Percentiles rank a stretch among this genome's conserved stretches.
Evolutionary conservation across 2,888 invertebrate species (phyloP).

Genomic region (Tetranychus piercei): DNA sequence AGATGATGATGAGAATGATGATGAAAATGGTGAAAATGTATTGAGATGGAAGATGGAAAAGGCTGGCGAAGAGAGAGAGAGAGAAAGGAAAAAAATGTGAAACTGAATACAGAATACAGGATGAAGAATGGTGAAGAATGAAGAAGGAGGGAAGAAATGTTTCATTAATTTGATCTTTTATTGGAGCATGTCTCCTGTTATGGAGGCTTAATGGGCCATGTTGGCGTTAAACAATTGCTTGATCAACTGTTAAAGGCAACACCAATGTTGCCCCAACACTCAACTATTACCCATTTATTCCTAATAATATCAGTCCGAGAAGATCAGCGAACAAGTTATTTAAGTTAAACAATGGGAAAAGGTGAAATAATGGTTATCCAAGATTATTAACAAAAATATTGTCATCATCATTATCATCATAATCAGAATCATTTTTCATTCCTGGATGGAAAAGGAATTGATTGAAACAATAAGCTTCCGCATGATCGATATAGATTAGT

Average conservation of each 20-base stretch:
- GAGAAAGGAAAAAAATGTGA: background rate
- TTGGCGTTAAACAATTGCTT: background rate
- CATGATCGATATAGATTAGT: no score
- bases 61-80: constrained; percentile 7
- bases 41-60: background rate
- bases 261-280: background rate
- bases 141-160: background rate
- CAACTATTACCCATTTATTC: background rate
- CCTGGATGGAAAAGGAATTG: no score
- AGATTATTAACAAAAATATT: no score
- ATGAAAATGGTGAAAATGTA: background rate
- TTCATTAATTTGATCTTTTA: background rate
- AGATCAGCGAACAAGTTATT: background rate
- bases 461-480: no score
- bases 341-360: no score
- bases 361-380: no score
- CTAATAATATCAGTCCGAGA: background rate
- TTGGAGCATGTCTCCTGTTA: constrained; percentile 3
- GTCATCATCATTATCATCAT: no score
- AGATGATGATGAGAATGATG: background rate
- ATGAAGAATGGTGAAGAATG: background rate
- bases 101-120: background rate
- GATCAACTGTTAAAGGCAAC: background rate
- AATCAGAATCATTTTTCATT: no score
- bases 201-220: background rate